Evolutionary conservation across 2,888 invertebrate species (phyloP), one percentile per base, ranked within the genome.

Genomic region (Cheilosia grossa): DNA sequence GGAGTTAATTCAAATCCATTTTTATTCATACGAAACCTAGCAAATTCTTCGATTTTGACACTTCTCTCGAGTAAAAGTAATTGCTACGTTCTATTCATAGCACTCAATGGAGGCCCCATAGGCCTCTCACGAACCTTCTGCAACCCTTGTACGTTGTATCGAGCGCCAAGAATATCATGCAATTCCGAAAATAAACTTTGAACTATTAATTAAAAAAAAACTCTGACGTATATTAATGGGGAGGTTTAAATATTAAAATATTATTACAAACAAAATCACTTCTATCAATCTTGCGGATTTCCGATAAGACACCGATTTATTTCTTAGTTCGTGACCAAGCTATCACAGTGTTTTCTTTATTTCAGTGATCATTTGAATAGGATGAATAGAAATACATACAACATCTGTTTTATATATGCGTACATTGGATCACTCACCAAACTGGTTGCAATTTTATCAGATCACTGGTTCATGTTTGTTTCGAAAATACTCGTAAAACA

Each of bases 371-470:
- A 19, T 66, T 58, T 17, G 5, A 56, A 58, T 66, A 75, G 47
- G 7, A 58, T 19, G 21, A 27, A 66, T 44, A 21, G 7, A 19
- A 27, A 30, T 40, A 19, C 42, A n/a, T 4, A 42, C 5, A n/a
- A 4, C 37, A 42, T 44, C 4, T n/a, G 7, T 7, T 53, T 24
- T 4, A 15, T 53, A 15, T 21, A 53, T 24, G 5, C 10, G 24
- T 40, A 49, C 9, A 59, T 53, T 69, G 19, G 9, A 13, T 37
- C 79, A 80, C 83, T 80, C 69, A 83, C 80, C 79, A 27, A 80
- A 83, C 83, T 63, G 80, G 83, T 79, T 83, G 59, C 74, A 74
- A 74, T 70, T 80, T 79, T 74, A 83, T 83, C 64, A 69, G 70
- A 79, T 83, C 69, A 63, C 27, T 56, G 64, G 42, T 80, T 24